Evolutionary conservation across 2,113 vertebrate species (phyloP).

Genomic region (Sceloporus undulatus): DNA sequence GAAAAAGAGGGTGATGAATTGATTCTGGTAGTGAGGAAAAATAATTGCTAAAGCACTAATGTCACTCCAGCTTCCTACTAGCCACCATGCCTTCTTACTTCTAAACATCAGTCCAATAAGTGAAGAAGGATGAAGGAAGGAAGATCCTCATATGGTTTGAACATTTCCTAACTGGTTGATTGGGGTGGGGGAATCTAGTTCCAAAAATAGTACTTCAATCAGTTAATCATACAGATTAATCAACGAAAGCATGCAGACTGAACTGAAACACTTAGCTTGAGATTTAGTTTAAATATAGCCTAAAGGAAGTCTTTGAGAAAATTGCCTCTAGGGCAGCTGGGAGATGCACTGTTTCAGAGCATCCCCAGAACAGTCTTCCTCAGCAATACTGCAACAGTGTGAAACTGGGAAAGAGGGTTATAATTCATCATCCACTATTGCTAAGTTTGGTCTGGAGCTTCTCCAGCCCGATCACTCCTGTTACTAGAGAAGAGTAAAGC

Average conservation of each 20-base stretch:
- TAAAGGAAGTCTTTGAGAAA: conserved; percentile 1
- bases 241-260: not conserved
- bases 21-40: not conserved
- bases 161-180: not conserved
- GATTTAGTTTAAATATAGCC: not conserved
- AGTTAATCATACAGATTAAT: conserved; percentile 25
- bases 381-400: not conserved
- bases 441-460: conserved; percentile 37
- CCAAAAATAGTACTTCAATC: not conserved
- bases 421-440: conserved; percentile 20
- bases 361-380: not conserved
- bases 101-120: not conserved
- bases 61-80: not conserved
- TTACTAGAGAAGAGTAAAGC: conserved; percentile 30
- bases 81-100: not conserved
- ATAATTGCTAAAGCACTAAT: not conserved
- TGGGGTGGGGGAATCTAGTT: not conserved
- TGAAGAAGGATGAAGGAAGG: not conserved
- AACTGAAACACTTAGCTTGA: not conserved
- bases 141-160: not conserved
- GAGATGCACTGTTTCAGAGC: accelerated
- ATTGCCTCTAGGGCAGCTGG: not conserved
- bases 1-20: not conserved
- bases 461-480: conserved; percentile 5
- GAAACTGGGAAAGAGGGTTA: not conserved